Evolutionary conservation across 64 coral and sea anemone genomes (phyloP), one percentile per base, ranked within the genome.

Genomic region (Cladopsammia gracilis): DNA sequence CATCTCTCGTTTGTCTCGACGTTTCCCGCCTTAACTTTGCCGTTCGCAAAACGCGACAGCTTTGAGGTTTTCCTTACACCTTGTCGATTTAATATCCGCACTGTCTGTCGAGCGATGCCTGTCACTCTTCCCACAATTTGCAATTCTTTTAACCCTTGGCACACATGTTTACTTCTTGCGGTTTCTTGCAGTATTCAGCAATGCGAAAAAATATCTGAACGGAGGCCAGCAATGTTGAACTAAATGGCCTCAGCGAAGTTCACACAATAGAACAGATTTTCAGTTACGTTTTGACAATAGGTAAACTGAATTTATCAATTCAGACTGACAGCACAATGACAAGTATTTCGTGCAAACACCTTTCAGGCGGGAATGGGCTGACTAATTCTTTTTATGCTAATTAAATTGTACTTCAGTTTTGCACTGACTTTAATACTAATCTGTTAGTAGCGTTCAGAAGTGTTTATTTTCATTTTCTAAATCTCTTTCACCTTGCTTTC

Each of bases 291-390:
- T 60, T 60, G 58, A 93, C 87, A 94, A 89, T 89, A 53, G 58
- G 58, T 52, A 74, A 73, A 46, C 53, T 6, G 47, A 76, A 75
- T 69, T 94, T 61, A 75, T 58, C 50, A 89, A 89, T 73, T 50
- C 49, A 6, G n/a, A n/a, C 45, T 94, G 86, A 84, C 87, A 94
- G 43, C n/a, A 76, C 9, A 45, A 89, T 84, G 61, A 50, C 62
- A 67, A 61, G 45, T 9, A 20, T 82, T 62, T 64, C 14, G 57
- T 15, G 57, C 34, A 64, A 82, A 82, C 58, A 64, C 79, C 24
- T 25, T 64, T 6, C 26, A 43, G 58, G 58, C 43, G 34, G 78
- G 11, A 16, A 26, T 13, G 42, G 43, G 42, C 34, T 15, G 61
- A 22, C 23, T 15, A 51, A 19, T 57, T 45, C 60, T 84, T 84